Evolutionary conservation across 2,113 vertebrate genomes (phyloP).

Genomic region (Cynopterus brachyotis): DNA sequence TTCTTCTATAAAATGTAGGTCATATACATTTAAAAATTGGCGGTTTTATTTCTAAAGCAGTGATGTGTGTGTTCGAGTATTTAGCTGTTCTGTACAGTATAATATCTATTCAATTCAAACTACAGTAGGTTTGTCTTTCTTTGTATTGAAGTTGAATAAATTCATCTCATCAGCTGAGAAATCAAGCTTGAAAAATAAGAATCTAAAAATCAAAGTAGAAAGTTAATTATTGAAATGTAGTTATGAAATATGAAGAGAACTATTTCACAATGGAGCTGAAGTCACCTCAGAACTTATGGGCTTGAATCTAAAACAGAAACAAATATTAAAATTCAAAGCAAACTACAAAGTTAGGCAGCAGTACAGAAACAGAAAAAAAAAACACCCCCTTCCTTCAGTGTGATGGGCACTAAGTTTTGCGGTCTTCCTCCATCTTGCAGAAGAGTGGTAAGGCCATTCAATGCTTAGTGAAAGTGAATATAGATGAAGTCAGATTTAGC

Average conservation of each 20-base stretch:
- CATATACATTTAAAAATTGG: constrained; percentile 88
- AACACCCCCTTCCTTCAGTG: constrained; percentile 79
- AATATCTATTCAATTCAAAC: constrained; percentile 83
- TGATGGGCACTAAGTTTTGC: constrained; percentile 81
- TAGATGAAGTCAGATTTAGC: constrained; percentile 81
- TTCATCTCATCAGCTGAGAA: constrained; percentile 81
- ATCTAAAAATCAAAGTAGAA: constrained; percentile 81
- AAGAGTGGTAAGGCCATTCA: constrained; percentile 84
- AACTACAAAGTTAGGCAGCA: constrained; percentile 77
- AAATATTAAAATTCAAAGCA: constrained; percentile 73
- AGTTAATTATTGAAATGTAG: constrained; percentile 78
- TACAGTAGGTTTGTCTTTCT: constrained; percentile 81
- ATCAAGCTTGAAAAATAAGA: constrained; percentile 80
- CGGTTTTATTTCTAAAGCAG: constrained; percentile 82
- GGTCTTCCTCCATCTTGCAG: constrained; percentile 83
- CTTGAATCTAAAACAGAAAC: constrained; percentile 74
- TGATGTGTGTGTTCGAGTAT: constrained; percentile 83
- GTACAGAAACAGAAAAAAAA: constrained; percentile 78
- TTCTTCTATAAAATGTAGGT: constrained; percentile 89
- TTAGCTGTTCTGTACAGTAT: constrained; percentile 85
- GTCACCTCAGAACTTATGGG: constrained; percentile 78
- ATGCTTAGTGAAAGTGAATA: constrained; percentile 81
- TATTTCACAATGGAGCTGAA: constrained; percentile 80
- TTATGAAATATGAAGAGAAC: constrained; percentile 81
- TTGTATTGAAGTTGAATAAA: constrained; percentile 83